Evolutionary conservation across 92 coral and sea anemone genomes (phyloP), one percentile per base, ranked within the genome.

Genomic region (Desmophyllum pertusum): DNA sequence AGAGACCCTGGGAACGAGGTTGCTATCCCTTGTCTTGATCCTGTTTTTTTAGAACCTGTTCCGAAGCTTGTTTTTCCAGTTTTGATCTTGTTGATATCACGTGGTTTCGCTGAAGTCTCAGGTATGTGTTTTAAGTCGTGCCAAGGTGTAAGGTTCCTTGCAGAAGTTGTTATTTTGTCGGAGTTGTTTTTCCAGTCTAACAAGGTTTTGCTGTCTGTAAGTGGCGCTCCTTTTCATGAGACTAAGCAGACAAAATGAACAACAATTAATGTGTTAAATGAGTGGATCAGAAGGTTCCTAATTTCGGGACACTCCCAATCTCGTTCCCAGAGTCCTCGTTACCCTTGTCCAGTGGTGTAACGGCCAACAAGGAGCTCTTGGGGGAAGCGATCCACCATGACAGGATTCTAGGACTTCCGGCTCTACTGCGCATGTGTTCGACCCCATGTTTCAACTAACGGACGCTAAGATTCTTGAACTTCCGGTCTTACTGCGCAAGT

Each of bases 201-300:
- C n/a, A 17, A 57, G 38, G 45, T 9, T 71, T 6, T 72, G 41
- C 53, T 82, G 57, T 72, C 71, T 72, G 79, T 82, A 55, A 40
- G 45, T 43, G 46, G 86, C 86, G n/a, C 57, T 74, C 21, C 65
- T 57, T 82, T 82, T 82, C 86, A 71, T 71, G 29, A 70, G 79
- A 31, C 86, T 82, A n/a, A 41, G 61, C 5, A 57, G 51, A 14
- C 30, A 70, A 81, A 21, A 55, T 10, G 52, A 39, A 80, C 40
- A 68, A 9, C 23, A 36, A 77, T 31, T 8, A 40, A 29, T 64
- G n/a, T 36, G 27, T 37, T 3, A 36, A 37, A 37, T 21, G 13
- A 50, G 13, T 13, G 18, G 18, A 13, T 50, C 18, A 50, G 55
- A 50, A 6, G 18, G 18, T 50, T 50, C 18, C 11, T 50, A 9